Conservation (phyloP, 2,888 invertebrate genomes). For the Amphiduros pacificus region DNA sequence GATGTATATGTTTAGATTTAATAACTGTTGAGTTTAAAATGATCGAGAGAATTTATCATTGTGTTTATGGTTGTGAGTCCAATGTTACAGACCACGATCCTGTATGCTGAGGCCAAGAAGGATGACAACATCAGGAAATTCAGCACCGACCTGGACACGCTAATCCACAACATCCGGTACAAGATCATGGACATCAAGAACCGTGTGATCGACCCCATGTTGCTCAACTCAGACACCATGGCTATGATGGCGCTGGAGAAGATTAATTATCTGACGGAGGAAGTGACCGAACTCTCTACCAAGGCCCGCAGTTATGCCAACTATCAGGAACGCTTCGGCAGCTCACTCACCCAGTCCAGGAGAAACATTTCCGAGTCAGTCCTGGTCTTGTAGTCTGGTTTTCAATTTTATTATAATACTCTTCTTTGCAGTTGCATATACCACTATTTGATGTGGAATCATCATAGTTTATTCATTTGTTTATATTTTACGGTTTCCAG, state of each 20-base stretch:
- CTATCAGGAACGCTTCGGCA: slow-evolving; percentile 59
- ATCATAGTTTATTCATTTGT: not conserved
- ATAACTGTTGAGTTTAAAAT: too few species aligned
- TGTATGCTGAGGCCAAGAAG: slow-evolving; percentile 59
- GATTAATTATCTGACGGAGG: slow-evolving; percentile 49
- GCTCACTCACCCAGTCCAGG: slow-evolving; percentile 49
- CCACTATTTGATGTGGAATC: too few species aligned
- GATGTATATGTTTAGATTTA: too few species aligned
- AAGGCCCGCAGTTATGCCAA: slow-evolving; percentile 56
- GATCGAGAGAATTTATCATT: too few species aligned
- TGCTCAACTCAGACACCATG: slow-evolving; percentile 52
- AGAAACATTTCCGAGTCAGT: slow-evolving; percentile 30
- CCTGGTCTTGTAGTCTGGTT: too few species aligned
- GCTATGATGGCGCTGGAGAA: slow-evolving; percentile 52
- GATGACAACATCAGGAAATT: slow-evolving; percentile 59
- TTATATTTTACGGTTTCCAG: slow-evolving; percentile 25
- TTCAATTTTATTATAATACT: too few species aligned
- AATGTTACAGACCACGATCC: slow-evolving; percentile 55
- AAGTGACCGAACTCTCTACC: slow-evolving; percentile 42
- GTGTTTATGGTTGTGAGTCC: too few species aligned
- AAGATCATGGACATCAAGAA: slow-evolving; percentile 53
- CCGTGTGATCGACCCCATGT: slow-evolving; percentile 51
- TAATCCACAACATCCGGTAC: slow-evolving; percentile 48
- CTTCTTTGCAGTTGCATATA: too few species aligned
- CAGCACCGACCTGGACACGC: slow-evolving; percentile 50